Evolutionary conservation across 23 tunicate genomes (phyloP), one percentile per base, ranked within the genome.

Genomic region (Trididemnum clinides): DNA sequence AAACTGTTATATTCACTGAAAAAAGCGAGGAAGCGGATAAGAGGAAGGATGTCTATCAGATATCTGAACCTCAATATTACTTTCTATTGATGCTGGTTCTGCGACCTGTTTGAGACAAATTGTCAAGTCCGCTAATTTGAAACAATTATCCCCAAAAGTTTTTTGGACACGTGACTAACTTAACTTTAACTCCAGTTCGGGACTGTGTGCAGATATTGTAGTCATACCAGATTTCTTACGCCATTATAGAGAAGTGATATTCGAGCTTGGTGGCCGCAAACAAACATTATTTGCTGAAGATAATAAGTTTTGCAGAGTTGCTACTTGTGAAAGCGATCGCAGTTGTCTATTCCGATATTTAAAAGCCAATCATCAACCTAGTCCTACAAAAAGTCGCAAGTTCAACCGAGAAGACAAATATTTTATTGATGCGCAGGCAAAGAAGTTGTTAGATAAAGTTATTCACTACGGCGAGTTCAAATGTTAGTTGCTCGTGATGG

Each of bases 401-500:
- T 66, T 10, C 51, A 62, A 82, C 21, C 30, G 19, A 35, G 80
- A 69, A 0, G 70, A 57, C 26, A 33, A 71, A 5, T n/a, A n/a
- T 22, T 66, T 29, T 31, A 66, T 66, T 66, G n/a, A 31, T 4
- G 26, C 5, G 18, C 62, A 74, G 22, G 26, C 37, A 39, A 38
- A 2, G 10, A 74, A 74, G 30, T 62, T 74, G 10, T 59, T 79
- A 5, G 28, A 33, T 19, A 38, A 79, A 28, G 77, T 33, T 29
- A 29, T 23, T 79, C 84, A 4, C 84, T 77, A 3, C 62, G 84
- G 84, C 51, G 78, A 35, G 84, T 73, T 25, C 84, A 79, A 79
- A 38, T 57, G 15, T 23, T 79, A 5, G 72, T 79, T 3, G 7
- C 84, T 27, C 6, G 22, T 2, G 70, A 79, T 22, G 70, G 29